These are phyloP conservation scores for Hypotaenidia okinawae DNA, from an alignment of 2,797 vertebrate genomes.

Conservation along the genomic window DNA sequence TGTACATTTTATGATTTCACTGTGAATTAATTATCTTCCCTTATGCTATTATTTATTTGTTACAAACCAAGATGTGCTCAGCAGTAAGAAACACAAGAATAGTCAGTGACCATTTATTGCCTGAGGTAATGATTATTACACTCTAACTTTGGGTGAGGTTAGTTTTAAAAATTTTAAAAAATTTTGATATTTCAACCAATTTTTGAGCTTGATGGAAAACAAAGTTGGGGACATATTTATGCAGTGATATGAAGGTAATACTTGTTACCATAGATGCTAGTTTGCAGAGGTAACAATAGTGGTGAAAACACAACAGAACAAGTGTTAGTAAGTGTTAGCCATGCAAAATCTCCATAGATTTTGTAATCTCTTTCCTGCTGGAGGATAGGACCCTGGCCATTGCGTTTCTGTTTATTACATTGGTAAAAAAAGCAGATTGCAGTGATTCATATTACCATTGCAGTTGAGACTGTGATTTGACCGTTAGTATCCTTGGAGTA, in stretches of 20 bases:
- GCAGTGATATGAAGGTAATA: neutral
- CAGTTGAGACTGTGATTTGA: neutral
- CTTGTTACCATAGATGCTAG: neutral
- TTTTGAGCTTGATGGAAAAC: neutral
- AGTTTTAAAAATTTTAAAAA: neutral
- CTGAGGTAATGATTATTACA: neutral
- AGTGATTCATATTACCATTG: neutral
- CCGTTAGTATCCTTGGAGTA: neutral
- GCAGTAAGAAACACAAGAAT: neutral
- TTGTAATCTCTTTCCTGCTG: neutral
- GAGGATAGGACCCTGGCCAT: neutral
- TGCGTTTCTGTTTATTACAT: neutral
- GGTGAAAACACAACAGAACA: neutral
- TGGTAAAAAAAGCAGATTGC: neutral
- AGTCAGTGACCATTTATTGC: neutral
- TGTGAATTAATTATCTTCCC: neutral
- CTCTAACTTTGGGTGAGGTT: neutral
- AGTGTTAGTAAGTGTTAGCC: neutral
- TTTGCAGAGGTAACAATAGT: neutral
- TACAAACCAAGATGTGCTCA: neutral
- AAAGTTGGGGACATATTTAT: neutral
- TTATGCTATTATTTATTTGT: neutral
- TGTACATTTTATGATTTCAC: neutral
- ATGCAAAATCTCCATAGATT: neutral
- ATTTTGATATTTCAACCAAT: neutral